Percentiles rank a stretch among this genome's conserved stretches.
These are phyloP conservation scores for Polydrusus tereticollis DNA, from an alignment of 2,888 invertebrate species.

Conservation along the genomic window DNA sequence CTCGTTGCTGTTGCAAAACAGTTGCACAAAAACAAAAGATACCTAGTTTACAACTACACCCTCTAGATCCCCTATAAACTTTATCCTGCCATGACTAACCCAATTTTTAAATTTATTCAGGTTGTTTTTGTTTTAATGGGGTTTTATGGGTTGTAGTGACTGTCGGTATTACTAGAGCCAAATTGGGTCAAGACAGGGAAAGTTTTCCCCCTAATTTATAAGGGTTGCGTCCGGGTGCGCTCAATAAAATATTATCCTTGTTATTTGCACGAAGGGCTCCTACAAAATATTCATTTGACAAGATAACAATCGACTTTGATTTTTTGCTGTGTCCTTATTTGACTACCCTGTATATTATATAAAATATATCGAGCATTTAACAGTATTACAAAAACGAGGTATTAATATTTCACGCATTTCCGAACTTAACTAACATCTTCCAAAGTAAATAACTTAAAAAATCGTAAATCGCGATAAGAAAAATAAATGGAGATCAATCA, in stretches of 20 bases:
- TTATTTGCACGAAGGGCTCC: too few species aligned
- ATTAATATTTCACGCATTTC: neutral
- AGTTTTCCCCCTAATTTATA: neutral
- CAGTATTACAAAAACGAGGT: too few species aligned
- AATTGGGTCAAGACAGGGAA: neutral
- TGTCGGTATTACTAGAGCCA: neutral
- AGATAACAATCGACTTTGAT: too few species aligned
- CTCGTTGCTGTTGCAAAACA: too few species aligned
- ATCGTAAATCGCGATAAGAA: neutral
- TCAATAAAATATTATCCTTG: neutral
- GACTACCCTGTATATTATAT: too few species aligned
- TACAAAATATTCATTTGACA: too few species aligned
- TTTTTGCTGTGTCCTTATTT: too few species aligned
- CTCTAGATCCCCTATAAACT: neutral
- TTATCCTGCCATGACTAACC: neutral
- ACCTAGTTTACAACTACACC: too few species aligned
- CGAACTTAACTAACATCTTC: neutral
- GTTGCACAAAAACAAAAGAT: too few species aligned
- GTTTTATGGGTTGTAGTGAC: neutral
- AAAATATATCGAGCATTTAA: too few species aligned
- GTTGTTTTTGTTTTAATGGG: neutral
- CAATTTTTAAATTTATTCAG: neutral
- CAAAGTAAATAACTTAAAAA: conserved; percentile 10
- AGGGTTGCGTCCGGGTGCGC: neutral
- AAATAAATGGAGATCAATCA: conserved; percentile 6